A percentile compares a stretch with the other conserved stretches of the same genome.
phyloP scores from a whole-genome alignment of 1,140 invertebrate species.

The Triops longicaudatus region DNA sequence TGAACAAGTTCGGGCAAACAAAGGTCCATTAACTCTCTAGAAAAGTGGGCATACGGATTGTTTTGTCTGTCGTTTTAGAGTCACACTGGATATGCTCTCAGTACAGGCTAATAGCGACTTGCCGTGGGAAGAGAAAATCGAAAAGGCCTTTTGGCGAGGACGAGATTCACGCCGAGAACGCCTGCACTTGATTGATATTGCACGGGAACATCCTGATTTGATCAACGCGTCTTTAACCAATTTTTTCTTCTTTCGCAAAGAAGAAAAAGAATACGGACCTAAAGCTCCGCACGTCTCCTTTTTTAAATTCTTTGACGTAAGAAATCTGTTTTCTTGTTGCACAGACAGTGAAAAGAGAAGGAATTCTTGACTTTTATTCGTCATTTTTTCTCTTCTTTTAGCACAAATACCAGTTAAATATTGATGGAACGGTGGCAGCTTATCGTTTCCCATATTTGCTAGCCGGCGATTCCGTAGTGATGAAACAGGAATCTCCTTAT shows the following conservation, averaged over 20 bases:
- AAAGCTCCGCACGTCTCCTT: conserved; percentile 76
- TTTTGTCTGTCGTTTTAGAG: conserved; percentile 47
- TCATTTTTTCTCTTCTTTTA: conserved; percentile 45
- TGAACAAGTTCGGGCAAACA: background rate
- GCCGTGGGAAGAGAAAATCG: conserved; percentile 63
- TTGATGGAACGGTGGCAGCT: conserved; percentile 93
- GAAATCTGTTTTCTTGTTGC: conserved; percentile 31
- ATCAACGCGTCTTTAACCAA: conserved; percentile 90
- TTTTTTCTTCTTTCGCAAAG: conserved; percentile 89
- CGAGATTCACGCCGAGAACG: conserved; percentile 77
- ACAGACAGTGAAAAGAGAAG: background rate
- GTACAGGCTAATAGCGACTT: conserved; percentile 68
- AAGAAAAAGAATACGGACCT: conserved; percentile 76
- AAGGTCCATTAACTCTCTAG: background rate
- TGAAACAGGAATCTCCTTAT: conserved; percentile 88
- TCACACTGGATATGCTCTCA: conserved; percentile 79
- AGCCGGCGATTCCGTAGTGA: conserved; percentile 70
- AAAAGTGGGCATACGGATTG: background rate
- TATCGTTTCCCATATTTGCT: conserved; percentile 89
- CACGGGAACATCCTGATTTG: conserved; percentile 63
- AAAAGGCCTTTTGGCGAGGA: conserved; percentile 82
- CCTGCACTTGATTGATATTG: conserved; percentile 71
- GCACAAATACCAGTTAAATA: conserved; percentile 91
- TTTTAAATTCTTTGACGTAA: conserved; percentile 91
- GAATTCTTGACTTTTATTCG: conserved; percentile 19